Conservation (phyloP, 1,140 invertebrate genomes). For the Littorina saxatilis region DNA sequence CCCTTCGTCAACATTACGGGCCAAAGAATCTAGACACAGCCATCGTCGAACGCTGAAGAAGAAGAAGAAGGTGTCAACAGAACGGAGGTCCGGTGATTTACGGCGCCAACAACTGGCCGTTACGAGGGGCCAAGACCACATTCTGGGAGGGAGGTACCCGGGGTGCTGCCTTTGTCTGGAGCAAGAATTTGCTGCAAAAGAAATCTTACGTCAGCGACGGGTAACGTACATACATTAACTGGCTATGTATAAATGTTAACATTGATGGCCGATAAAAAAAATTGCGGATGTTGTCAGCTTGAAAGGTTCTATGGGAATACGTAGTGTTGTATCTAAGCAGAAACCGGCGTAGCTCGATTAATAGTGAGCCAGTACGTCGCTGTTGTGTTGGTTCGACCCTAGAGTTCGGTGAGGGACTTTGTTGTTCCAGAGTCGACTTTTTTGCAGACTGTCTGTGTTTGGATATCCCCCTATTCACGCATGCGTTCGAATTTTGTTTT, state of each 20-base stretch:
- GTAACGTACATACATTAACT: slow-evolving; percentile 20
- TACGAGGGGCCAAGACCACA: slow-evolving; percentile 50
- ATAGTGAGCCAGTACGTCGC: too few relatives aligned
- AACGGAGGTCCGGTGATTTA: slow-evolving; percentile 63
- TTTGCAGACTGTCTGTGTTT: too few relatives aligned
- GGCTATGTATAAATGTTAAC: neutral
- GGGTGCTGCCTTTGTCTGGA: slow-evolving; percentile 43
- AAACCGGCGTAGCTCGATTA: neutral
- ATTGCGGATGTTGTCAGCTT: neutral
- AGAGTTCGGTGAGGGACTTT: too few relatives aligned
- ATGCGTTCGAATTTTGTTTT: too few relatives aligned
- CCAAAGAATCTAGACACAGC: too few relatives aligned
- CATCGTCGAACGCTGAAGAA: too few relatives aligned
- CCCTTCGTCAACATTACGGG: too few relatives aligned
- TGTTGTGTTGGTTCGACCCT: too few relatives aligned
- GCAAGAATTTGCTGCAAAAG: slow-evolving; percentile 25
- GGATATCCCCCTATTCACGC: too few relatives aligned
- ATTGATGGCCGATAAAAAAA: neutral
- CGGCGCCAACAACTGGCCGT: slow-evolving; percentile 52
- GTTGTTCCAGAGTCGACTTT: too few relatives aligned
- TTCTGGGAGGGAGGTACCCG: slow-evolving; percentile 55
- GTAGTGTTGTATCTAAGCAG: neutral
- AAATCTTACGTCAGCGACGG: slow-evolving; percentile 36
- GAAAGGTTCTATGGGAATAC: neutral
- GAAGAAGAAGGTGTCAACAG: too few relatives aligned